Evolutionary conservation across 53 echinoderm and acorn worm species (phyloP).

Genomic region (Apostichopus leukothele): DNA sequence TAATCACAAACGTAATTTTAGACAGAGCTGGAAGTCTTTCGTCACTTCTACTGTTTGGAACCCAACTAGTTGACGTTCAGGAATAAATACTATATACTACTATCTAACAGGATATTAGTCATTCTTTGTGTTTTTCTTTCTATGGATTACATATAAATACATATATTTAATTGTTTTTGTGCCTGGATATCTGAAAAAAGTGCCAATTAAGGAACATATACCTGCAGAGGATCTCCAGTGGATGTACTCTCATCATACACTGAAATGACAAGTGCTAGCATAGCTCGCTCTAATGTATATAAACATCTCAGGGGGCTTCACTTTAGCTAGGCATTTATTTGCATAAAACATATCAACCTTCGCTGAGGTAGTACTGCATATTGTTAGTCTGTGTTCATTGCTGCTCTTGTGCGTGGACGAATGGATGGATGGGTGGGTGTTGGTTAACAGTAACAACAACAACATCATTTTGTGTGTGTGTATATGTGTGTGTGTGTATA

Average conservation of each 20-base stretch:
- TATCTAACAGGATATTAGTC: not conserved
- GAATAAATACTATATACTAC: not conserved
- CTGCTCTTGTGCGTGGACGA: not conserved
- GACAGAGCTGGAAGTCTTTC: not conserved
- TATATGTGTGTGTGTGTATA: not conserved
- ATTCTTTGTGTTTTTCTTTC: not conserved
- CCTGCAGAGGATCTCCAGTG: no score
- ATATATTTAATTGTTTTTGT: not conserved
- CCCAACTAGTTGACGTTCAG: no score
- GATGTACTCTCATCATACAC: not conserved
- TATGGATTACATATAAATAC: not conserved
- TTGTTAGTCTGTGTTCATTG: not conserved
- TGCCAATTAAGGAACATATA: no score
- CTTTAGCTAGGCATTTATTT: not conserved
- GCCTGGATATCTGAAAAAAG: no score
- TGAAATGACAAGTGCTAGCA: not conserved
- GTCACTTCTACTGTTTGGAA: no score
- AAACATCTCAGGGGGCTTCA: not conserved
- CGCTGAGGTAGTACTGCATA: not conserved
- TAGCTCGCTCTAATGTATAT: not conserved
- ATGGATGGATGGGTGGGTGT: slow-evolving; percentile 32
- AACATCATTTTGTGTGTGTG: no score
- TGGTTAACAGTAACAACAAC: slow-evolving; percentile 20
- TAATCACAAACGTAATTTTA: slow-evolving; percentile 1
- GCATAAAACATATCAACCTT: not conserved